Percentiles rank a stretch among this genome's conserved stretches.
These are phyloP conservation scores for Cryptotermes secundus DNA, from an alignment of 1,140 invertebrate species.

Conservation along the genomic window DNA sequence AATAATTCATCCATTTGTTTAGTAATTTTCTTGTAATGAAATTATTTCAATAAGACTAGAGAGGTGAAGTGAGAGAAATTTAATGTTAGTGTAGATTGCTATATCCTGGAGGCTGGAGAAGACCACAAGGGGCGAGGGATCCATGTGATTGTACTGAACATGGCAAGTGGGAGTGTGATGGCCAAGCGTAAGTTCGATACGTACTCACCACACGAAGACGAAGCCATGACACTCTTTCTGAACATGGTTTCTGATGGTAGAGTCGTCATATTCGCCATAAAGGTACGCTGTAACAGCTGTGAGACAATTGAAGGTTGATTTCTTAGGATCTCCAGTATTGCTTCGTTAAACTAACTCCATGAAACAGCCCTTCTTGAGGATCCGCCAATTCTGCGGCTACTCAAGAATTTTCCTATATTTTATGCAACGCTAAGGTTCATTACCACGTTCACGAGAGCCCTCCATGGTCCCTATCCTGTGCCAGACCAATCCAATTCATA, in stretches of 20 bases:
- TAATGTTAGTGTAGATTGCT: conserved; percentile 32
- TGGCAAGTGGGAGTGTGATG: conserved; percentile 63
- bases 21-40: background rate
- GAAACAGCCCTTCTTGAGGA: no score
- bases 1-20: no score
- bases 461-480: no score
- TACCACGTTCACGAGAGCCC: no score
- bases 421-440: no score
- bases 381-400: no score
- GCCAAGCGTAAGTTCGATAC: conserved; percentile 64
- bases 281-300: conserved; percentile 46
- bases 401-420: no score
- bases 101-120: conserved; percentile 61
- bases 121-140: conserved; percentile 58
- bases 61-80: background rate
- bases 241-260: conserved; percentile 61
- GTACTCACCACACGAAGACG: conserved; percentile 64
- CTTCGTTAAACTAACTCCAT: no score
- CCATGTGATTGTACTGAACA: conserved; percentile 65
- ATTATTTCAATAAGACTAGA: background rate
- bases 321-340: no score
- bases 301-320: no score
- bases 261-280: conserved; percentile 62
- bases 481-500: no score
- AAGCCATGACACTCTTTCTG: conserved; percentile 62